Conservation (phyloP, 2,797 vertebrate species). For the Lagocephalus sceleratus region DNA sequence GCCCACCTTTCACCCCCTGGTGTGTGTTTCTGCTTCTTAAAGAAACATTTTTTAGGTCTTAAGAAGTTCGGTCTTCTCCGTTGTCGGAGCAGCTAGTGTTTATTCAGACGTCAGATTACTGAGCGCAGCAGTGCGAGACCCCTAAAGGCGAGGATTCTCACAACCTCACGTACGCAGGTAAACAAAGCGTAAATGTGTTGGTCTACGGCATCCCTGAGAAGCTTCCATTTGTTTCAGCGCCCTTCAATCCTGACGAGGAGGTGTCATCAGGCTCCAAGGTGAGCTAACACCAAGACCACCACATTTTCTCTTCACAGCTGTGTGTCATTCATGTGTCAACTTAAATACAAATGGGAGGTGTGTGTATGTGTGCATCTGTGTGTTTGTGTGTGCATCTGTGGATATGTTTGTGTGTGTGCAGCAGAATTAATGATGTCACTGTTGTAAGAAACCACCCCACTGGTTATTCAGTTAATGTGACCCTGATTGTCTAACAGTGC, state of each 20-base stretch:
- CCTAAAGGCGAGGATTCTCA: constrained; percentile 45
- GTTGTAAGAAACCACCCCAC: neutral
- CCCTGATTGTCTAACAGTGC: no score
- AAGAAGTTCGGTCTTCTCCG: neutral
- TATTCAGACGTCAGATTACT: constrained; percentile 42
- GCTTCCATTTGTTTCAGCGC: constrained; percentile 30
- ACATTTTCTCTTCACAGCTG: constrained; percentile 47
- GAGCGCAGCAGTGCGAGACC: constrained; percentile 38
- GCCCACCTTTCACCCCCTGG: constrained; percentile 36
- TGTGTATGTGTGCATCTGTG: constrained; percentile 1
- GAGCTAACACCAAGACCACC: constrained; percentile 9
- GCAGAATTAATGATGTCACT: neutral
- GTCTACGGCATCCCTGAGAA: constrained; percentile 22
- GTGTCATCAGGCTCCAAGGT: constrained; percentile 4
- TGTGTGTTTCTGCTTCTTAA: constrained; percentile 10
- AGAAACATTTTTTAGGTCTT: constrained; percentile 1
- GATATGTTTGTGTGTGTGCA: constrained; percentile 6
- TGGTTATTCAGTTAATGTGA: neutral
- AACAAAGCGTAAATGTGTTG: constrained; percentile 38
- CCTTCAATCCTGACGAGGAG: constrained; percentile 30
- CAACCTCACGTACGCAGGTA: constrained; percentile 36
- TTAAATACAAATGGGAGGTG: neutral
- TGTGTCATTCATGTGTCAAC: constrained; percentile 29
- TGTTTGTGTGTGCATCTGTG: constrained; percentile 5
- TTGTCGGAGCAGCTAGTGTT: constrained; percentile 29